Evolutionary conservation across 2,113 vertebrate species (phyloP).

Genomic region (Phrynosoma blainvillii): DNA sequence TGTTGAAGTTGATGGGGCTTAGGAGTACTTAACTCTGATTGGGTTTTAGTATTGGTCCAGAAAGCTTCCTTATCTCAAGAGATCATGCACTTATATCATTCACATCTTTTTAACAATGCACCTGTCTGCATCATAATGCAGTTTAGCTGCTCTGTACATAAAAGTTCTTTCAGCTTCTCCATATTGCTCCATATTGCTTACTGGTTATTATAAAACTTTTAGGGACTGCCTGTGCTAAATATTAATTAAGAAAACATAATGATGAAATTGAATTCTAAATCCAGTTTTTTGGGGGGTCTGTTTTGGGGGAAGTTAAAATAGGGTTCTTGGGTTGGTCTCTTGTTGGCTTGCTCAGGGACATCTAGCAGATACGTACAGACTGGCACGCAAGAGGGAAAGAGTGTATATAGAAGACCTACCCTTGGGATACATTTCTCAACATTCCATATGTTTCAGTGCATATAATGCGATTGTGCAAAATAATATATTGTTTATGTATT

Average conservation of each 20-base stretch:
- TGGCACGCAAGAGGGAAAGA: background rate
- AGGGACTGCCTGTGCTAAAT: background rate
- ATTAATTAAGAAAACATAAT: background rate
- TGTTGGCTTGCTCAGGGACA: background rate
- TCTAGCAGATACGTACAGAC: background rate
- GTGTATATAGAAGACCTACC: background rate
- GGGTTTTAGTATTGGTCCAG: background rate
- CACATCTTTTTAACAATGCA: constrained; percentile 48
- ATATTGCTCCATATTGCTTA: background rate
- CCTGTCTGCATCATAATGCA: background rate
- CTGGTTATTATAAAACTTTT: background rate
- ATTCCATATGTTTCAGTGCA: background rate
- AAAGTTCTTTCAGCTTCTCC: background rate
- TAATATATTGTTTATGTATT: background rate
- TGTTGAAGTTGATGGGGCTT: background rate
- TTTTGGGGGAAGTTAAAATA: no score
- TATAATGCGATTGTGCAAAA: background rate
- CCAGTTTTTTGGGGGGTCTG: background rate
- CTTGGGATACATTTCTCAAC: background rate
- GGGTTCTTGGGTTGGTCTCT: background rate
- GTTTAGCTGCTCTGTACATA: no score
- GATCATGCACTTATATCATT: constrained; percentile 22
- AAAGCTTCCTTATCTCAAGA: background rate
- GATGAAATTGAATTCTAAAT: background rate
- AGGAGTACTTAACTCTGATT: background rate